Conservation (phyloP, 23 tunicate genomes). For the Clavelina lepadiformis region DNA sequence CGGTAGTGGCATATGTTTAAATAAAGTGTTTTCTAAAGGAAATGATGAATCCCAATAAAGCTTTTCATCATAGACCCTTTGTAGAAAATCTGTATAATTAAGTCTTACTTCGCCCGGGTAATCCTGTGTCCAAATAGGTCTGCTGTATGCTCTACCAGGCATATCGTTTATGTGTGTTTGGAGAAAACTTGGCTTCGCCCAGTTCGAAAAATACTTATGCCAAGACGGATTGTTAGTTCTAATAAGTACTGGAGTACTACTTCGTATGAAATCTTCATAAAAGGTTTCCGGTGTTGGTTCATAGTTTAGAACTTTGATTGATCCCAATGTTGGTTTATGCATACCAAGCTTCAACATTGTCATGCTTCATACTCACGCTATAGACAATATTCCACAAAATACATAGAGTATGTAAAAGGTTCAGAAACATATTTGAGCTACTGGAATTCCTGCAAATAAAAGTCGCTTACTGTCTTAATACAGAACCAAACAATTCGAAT, state of each 20-base stretch:
- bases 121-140: constrained; percentile 17
- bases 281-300: constrained; percentile 18
- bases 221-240: constrained; percentile 2
- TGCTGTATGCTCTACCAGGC: constrained; percentile 20
- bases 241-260: constrained; percentile 24
- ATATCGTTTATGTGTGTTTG: neutral
- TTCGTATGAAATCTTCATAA: constrained; percentile 10
- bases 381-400: no score
- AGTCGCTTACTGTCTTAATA: no score
- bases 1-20: constrained; percentile 20
- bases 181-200: neutral
- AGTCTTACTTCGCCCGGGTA: constrained; percentile 20
- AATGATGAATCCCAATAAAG: constrained; percentile 33
- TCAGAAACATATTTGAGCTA: no score
- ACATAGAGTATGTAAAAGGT: no score
- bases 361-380: no score
- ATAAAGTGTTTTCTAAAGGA: constrained; percentile 4
- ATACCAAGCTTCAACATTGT: neutral
- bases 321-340: neutral
- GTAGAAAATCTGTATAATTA: constrained; percentile 9
- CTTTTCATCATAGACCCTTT: neutral
- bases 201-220: neutral
- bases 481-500: no score
- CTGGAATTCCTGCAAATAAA: no score
- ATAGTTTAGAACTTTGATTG: constrained; percentile 9